Evolutionary conservation across 35 echinoderm and acorn worm species (phyloP).

Genomic region (Antedon bifida): DNA sequence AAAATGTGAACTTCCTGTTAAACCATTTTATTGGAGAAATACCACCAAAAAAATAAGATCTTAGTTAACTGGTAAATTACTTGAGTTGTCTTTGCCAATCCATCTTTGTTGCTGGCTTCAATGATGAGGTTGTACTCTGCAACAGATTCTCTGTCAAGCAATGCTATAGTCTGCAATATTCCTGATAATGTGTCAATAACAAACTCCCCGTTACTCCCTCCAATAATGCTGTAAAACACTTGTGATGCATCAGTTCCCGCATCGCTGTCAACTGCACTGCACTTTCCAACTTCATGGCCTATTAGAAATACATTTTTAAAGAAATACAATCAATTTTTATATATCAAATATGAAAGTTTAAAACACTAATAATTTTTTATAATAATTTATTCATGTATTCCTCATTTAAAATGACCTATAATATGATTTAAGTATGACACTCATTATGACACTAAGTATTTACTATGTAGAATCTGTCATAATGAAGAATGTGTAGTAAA

Average conservation of each 20-base stretch:
- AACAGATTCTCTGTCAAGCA: conserved; percentile 17
- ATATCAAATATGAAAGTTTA: no score
- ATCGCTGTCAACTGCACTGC: background rate
- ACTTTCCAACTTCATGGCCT: background rate
- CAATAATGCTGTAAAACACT: background rate
- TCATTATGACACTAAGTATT: no score
- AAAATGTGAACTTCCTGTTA: no score
- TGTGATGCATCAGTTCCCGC: background rate
- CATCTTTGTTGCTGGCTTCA: background rate
- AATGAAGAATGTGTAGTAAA: no score
- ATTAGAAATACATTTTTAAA: background rate
- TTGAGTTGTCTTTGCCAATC: background rate
- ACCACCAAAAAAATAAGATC: no score
- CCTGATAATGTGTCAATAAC: conserved; percentile 31
- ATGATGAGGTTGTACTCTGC: background rate
- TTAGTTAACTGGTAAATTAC: background rate
- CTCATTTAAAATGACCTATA: no score
- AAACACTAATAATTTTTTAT: no score
- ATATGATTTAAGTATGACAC: no score
- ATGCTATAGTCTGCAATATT: conserved; percentile 23
- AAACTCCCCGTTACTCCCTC: conserved; percentile 16
- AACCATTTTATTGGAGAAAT: no score
- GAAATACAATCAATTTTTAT: no score
- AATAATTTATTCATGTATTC: no score
- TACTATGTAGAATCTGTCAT: no score